Evolutionary conservation across 2,113 vertebrate species (phyloP), one percentile per base, ranked within the genome.

Genomic region (Corythaeola cristata): DNA sequence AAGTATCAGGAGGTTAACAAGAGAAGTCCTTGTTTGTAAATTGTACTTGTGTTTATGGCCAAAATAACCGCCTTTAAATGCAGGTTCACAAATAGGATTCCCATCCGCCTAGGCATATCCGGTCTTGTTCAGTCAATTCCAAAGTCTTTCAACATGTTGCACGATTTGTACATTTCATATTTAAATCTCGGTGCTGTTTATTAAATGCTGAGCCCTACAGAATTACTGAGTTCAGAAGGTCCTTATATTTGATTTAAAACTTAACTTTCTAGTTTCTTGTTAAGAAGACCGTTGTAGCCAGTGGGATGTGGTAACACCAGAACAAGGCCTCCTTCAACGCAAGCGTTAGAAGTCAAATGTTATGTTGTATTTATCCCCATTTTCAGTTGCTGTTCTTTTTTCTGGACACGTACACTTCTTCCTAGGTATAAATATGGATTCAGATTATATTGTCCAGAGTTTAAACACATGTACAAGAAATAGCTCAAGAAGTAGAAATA

Each of bases 11-110:
- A 77, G 67, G 20, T 60, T 90, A 82, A 63, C 30, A 89, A 88
- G 22, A 79, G 32, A 85, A 88, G 33, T 59, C 76, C 85, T 94
- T 94, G 26, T 88, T 91, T 93, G 39, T 90, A 63, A 88, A 76
- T 79, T 73, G 14, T 64, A 8, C 45, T 76, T 64, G 10, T 76
- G 15, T 69, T 89, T 83, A 73, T 66, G 53, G 35, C n/a, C 77
- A 73, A 89, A 91, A 85, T 37, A 85, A n/a, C 11, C 76, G 44
- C 5, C 30, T 85, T 81, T 52, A 84, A 91, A 64, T 64, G 47
- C 30, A 95, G 27, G 23, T 91, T 95, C n/a, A 63, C 20, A 37
- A 27, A 44, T 33, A 56, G 22, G 20, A 72, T 77, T 84, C 60
- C 32, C 5, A 60, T 92, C n/a, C 52, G 47, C 27, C 33, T 41